Percentiles rank a stretch among this genome's conserved stretches.
phyloP scores from a whole-genome alignment of 2,888 invertebrate genomes.

The Subacronicta megacephala region DNA sequence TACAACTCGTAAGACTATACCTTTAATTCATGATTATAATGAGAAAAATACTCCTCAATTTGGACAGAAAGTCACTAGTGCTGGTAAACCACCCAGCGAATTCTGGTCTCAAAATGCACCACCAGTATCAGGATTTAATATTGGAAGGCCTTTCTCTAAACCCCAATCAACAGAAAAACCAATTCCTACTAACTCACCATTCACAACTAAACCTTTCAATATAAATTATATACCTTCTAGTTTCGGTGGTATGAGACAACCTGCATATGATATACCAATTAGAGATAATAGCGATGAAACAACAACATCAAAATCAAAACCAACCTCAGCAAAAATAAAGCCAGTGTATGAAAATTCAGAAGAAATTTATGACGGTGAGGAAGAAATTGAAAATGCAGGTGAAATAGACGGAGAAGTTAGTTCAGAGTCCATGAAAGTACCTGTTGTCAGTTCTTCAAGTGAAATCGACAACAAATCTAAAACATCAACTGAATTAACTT shows the following conservation, averaged over 20 bases:
- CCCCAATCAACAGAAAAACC: conserved; percentile 63
- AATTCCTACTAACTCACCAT: conserved; percentile 55
- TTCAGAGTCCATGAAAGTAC: conserved; percentile 85
- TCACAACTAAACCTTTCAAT: conserved; percentile 69
- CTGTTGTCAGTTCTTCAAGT: conserved; percentile 79
- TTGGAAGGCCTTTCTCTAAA: conserved; percentile 81
- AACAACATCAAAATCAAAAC: conserved; percentile 64
- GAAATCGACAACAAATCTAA: conserved; percentile 62
- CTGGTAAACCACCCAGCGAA: conserved; percentile 81
- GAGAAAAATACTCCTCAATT: conserved; percentile 74
- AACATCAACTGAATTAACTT: conserved; percentile 66
- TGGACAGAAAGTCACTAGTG: conserved; percentile 80
- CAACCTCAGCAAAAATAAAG: conserved; percentile 66
- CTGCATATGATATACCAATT: conserved; percentile 84
- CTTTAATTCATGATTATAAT: conserved; percentile 74
- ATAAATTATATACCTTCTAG: conserved; percentile 79
- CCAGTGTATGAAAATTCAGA: conserved; percentile 83
- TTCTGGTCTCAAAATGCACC: conserved; percentile 72
- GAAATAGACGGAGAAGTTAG: conserved; percentile 83
- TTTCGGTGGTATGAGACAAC: conserved; percentile 74
- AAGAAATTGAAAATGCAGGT: conserved; percentile 66
- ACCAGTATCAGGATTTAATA: conserved; percentile 66
- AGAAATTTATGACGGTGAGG: conserved; percentile 84
- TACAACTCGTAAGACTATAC: conserved; percentile 82
- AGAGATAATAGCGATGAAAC: conserved; percentile 82